Percentiles rank a stretch among this genome's conserved stretches.
phyloP scores from a whole-genome alignment of 2,113 vertebrate genomes.

The Paramormyrops kingsleyae region DNA sequence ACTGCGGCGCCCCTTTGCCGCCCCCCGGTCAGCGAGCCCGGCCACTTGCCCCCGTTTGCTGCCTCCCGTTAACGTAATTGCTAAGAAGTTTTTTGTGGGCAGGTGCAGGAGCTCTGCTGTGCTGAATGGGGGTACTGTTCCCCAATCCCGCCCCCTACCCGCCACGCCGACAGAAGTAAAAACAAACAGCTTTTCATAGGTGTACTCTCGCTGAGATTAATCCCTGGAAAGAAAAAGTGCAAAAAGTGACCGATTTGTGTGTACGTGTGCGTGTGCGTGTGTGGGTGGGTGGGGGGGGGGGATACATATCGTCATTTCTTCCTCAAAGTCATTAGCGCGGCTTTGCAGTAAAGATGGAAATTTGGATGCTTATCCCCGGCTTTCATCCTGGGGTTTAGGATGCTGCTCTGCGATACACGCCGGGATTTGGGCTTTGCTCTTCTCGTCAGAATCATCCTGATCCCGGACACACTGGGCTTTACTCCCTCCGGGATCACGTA shows the following conservation, averaged over 20 bases:
- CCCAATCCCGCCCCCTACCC: slow-evolving; percentile 5
- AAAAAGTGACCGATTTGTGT: slow-evolving; percentile 27
- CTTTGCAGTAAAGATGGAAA: background rate
- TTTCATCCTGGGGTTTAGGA: background rate
- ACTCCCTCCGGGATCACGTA: background rate
- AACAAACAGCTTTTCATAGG: slow-evolving; percentile 38
- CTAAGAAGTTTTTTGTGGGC: slow-evolving; percentile 36
- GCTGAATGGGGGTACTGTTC: background rate
- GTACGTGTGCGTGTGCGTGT: no score
- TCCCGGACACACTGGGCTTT: background rate
- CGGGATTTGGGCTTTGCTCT: background rate
- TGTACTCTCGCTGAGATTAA: slow-evolving; percentile 19
- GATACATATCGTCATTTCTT: slow-evolving; percentile 24
- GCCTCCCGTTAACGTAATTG: slow-evolving; percentile 31
- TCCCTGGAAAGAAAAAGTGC: slow-evolving; percentile 27
- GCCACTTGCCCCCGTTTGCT: slow-evolving; percentile 19
- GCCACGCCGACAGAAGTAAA: slow-evolving; percentile 29
- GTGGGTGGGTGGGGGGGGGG: background rate
- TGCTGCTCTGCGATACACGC: background rate
- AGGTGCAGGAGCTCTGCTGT: slow-evolving; percentile 31
- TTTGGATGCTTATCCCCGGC: background rate
- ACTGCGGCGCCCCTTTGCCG: background rate
- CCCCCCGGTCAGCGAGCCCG: background rate
- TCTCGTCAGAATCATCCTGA: background rate
- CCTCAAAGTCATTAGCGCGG: slow-evolving; percentile 22